Percentiles rank a stretch among this genome's conserved stretches.
Conservation (phyloP, 2,113 vertebrate species). For the Numida meleagris region DNA sequence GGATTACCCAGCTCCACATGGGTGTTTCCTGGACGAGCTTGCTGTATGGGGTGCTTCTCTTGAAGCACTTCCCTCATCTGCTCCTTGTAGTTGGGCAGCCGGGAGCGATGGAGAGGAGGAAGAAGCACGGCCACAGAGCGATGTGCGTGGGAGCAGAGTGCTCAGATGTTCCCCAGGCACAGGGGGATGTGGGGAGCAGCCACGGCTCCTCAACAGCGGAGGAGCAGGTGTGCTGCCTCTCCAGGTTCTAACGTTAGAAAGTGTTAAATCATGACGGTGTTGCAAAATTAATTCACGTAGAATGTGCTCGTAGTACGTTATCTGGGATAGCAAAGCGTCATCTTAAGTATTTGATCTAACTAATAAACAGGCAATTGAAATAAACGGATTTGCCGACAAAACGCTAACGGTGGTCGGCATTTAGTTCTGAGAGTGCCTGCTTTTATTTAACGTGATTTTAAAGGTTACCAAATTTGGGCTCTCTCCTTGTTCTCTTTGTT, state of each 20-base stretch:
- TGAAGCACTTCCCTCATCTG: background rate
- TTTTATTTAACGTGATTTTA: background rate
- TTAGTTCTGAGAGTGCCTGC: background rate
- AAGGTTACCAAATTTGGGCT: background rate
- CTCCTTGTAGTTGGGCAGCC: background rate
- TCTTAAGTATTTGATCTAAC: background rate
- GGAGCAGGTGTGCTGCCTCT: background rate
- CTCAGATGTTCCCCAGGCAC: background rate
- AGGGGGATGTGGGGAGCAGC: too few relatives aligned
- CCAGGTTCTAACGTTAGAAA: background rate
- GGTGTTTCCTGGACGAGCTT: background rate
- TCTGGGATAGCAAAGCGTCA: background rate
- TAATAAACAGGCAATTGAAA: background rate
- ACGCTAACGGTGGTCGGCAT: background rate
- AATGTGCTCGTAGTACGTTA: background rate
- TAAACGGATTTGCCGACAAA: background rate
- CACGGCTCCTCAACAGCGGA: too few relatives aligned
- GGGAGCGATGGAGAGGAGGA: background rate
- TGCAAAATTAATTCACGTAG: background rate
- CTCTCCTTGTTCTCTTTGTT: background rate
- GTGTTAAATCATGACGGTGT: background rate
- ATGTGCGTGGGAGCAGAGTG: background rate
- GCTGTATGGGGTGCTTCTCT: background rate
- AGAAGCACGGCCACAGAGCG: background rate
- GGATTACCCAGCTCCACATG: background rate